Conservation (phyloP, 2,888 invertebrate species). For the Drosophila peninsularis region DNA sequence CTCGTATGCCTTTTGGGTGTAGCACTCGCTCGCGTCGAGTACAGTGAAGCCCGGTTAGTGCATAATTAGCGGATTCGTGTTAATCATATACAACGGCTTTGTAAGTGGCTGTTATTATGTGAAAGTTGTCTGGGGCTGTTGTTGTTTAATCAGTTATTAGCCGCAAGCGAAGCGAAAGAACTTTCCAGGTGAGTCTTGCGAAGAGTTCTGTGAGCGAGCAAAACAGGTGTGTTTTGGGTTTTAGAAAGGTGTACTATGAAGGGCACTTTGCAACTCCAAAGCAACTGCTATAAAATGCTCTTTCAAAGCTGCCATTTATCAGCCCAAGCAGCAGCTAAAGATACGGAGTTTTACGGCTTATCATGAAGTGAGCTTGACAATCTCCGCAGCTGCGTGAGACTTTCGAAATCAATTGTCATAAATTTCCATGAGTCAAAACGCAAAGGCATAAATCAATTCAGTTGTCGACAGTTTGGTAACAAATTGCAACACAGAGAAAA, state of each 20-base stretch:
- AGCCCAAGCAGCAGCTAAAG: not conserved
- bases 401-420: slow-evolving; percentile 66
- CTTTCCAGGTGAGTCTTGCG: slow-evolving; percentile 6
- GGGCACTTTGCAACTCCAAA: not conserved
- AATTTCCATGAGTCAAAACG: slow-evolving; percentile 44
- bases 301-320: not conserved
- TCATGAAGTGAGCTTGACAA: slow-evolving; percentile 7
- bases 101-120: slow-evolving; percentile 54
- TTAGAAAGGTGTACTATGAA: slow-evolving; percentile 40
- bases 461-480: slow-evolving; percentile 60
- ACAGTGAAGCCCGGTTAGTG: slow-evolving; percentile 47
- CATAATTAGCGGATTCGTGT: slow-evolving; percentile 74
- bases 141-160: slow-evolving; percentile 65
- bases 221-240: not conserved
- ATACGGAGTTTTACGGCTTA: slow-evolving; percentile 4
- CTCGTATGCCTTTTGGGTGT: slow-evolving; percentile 29
- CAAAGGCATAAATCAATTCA: slow-evolving; percentile 68
- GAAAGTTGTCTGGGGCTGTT: slow-evolving; percentile 46
- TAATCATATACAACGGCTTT: slow-evolving; percentile 58
- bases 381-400: slow-evolving; percentile 16
- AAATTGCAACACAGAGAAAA: slow-evolving; percentile 12
- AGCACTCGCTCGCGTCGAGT: slow-evolving; percentile 11
- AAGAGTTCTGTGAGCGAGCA: slow-evolving; percentile 5
- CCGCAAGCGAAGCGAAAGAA: slow-evolving; percentile 52
- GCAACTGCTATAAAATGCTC: not conserved